Base-by-base conservation (phyloP, 2,888 invertebrate genomes). In the Sylvicola cinctus region DNA sequence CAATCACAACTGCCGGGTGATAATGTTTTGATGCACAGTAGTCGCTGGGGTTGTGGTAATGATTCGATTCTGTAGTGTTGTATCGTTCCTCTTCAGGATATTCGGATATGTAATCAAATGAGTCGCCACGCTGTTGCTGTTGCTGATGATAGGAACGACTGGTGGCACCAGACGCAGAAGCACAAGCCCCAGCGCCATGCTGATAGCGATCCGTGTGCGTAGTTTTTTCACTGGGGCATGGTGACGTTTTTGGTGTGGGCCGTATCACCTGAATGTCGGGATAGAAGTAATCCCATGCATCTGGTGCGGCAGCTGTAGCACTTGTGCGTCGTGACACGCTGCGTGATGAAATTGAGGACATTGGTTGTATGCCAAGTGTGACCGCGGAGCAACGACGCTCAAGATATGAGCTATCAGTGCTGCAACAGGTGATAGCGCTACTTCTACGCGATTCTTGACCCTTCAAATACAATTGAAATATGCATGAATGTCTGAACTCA, bases 351-450 rank as follows among this genome's bases (percentile, higher is more conserved):
- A 54, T 48, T 8, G 56, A 50, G 31, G 58, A 53, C 36, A 58
- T 39, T 43, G 76, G 72, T 36, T 74, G 67, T 51, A 77, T 61
- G 39, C 80, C 76, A 55, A 78, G 65, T 36, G 74, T 75, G 41
- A 80, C 73, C 28, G 80, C 76, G 14, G 81, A 81, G 42, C 77
- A 79, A 33, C 83, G 69, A 33, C 81, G 67, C 53, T 83, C 83
- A 49, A 83, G 62, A 50, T 81, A 83, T 37, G 80, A 80, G 51
- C 80, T 80, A 38, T 77, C 81, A 26, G 80, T 79, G 49, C 81
- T 81, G 44, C 81, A 83, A 55, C 80, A 81, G 20, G 83, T 83
- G 46, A 79, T 76, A 42, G 79, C 81, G 50, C 81, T 81, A 45
- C 76, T 66, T 31, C 83, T 67, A 29, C 81, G 56, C 8, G 66